Evolutionary conservation across 2,797 vertebrate species (phyloP).

Genomic region (Acanthurus leucopareius): DNA sequence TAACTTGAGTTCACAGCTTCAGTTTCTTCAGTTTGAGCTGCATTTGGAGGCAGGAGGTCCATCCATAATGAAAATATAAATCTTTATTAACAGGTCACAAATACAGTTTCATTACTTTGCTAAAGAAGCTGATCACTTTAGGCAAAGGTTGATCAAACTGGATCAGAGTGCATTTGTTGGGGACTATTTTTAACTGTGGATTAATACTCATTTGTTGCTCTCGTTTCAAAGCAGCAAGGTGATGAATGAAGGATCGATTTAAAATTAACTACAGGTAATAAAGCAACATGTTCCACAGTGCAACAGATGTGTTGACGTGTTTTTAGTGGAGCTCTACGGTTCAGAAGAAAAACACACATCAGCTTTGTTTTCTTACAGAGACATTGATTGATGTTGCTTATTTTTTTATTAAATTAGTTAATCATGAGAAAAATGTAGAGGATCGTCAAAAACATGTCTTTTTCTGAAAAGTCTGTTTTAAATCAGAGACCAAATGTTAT

Average conservation of each 20-base stretch:
- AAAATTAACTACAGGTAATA: background rate
- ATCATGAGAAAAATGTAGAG: background rate
- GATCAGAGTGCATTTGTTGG: background rate
- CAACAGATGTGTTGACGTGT: no score
- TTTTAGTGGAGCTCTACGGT: background rate
- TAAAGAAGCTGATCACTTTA: background rate
- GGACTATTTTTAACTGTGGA: background rate
- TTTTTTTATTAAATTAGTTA: background rate
- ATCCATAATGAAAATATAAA: no score
- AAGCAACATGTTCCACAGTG: background rate
- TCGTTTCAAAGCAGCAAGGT: background rate
- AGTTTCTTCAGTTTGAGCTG: conserved; percentile 10
- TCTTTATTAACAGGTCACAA: no score
- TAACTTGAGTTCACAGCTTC: background rate
- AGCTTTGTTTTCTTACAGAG: background rate
- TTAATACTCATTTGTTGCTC: no score
- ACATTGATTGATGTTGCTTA: background rate
- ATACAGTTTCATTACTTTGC: no score
- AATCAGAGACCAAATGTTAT: background rate
- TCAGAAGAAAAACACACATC: background rate
- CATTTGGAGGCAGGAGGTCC: no score
- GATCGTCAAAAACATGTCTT: background rate
- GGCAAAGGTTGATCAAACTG: background rate
- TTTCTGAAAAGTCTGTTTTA: background rate
- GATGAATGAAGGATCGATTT: background rate